Evolutionary conservation across 53 echinoderm and acorn worm genomes (phyloP).

Genomic region (Antedon mediterranea): DNA sequence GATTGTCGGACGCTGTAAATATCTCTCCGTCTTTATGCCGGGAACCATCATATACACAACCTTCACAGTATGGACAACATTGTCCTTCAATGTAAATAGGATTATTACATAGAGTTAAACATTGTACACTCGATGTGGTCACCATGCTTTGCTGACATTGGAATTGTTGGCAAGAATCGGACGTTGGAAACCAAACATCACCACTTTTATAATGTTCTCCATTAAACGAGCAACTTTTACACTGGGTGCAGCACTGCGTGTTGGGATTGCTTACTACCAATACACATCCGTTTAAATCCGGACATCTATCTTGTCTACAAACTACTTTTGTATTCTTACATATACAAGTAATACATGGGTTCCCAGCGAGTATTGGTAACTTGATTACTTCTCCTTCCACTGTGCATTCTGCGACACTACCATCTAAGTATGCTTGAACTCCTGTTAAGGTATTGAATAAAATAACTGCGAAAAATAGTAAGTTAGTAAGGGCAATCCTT

Average conservation of each 20-base stretch:
- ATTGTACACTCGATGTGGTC: slow-evolving; percentile 58
- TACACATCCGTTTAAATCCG: slow-evolving; percentile 63
- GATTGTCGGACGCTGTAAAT: background rate
- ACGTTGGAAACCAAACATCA: slow-evolving; percentile 35
- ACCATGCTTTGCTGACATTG: slow-evolving; percentile 87
- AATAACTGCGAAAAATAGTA: background rate
- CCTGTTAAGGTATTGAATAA: background rate
- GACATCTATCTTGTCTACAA: slow-evolving; percentile 56
- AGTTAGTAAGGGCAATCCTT: background rate
- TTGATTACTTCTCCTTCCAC: slow-evolving; percentile 66
- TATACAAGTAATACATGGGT: slow-evolving; percentile 78
- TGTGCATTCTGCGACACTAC: slow-evolving; percentile 37
- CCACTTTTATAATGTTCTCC: slow-evolving; percentile 62
- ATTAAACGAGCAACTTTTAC: slow-evolving; percentile 86
- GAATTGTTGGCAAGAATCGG: slow-evolving; percentile 44
- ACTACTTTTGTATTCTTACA: slow-evolving; percentile 66
- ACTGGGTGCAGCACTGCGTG: slow-evolving; percentile 76
- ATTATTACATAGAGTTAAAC: slow-evolving; percentile 37
- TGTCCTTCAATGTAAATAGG: slow-evolving; percentile 33
- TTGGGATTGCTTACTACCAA: slow-evolving; percentile 63
- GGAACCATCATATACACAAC: background rate
- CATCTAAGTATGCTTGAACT: slow-evolving; percentile 1
- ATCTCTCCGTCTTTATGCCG: background rate
- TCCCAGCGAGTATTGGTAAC: slow-evolving; percentile 45
- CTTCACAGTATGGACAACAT: slow-evolving; percentile 66